phyloP scores from a whole-genome alignment of 2,797 vertebrate species.

The Lacerta bilineata region DNA sequence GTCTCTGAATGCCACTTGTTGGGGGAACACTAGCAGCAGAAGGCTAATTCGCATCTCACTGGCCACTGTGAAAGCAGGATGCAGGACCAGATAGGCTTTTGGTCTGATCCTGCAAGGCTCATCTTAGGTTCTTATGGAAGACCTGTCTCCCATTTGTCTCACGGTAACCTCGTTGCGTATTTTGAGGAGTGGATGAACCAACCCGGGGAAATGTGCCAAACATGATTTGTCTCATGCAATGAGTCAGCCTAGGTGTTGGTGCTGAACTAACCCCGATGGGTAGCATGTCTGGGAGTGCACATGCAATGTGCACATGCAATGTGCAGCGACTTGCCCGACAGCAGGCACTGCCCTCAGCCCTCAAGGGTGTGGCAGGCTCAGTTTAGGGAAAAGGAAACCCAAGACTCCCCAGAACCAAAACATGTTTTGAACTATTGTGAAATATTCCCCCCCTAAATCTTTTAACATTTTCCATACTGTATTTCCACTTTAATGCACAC shows the following conservation, averaged over 20 bases:
- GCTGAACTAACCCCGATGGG: too few species aligned
- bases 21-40: too few species aligned
- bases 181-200: neutral
- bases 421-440: neutral
- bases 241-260: conserved; percentile 25
- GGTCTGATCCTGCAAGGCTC: neutral
- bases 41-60: neutral
- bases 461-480: neutral
- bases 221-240: neutral
- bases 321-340: neutral
- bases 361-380: conserved; percentile 7
- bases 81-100: neutral
- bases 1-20: too few species aligned
- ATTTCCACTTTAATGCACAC: neutral
- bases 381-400: neutral
- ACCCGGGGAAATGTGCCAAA: neutral
- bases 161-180: neutral
- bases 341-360: neutral
- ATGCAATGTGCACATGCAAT: neutral
- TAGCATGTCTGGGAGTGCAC: neutral
- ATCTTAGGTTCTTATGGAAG: neutral
- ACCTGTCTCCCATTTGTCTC: neutral
- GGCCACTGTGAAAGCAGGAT: neutral
- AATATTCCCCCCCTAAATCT: neutral
- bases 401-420: neutral